Percentiles rank a stretch among this genome's conserved stretches.
Conservation (phyloP, 2,113 vertebrate genomes). For the Indri indri region DNA sequence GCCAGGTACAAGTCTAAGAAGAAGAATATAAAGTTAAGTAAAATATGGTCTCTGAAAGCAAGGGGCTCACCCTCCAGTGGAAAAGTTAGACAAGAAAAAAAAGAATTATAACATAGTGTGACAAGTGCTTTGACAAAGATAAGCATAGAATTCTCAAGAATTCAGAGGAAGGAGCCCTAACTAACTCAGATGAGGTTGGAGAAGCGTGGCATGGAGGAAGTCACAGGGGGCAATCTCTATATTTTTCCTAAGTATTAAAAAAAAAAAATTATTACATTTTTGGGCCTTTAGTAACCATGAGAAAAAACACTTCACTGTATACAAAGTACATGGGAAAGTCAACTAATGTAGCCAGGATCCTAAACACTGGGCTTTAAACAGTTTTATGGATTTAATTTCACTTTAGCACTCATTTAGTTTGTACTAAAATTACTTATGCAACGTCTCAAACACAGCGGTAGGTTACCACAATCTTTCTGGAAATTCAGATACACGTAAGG, state of each 20-base stretch:
- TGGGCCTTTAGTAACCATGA: background rate
- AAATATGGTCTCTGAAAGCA: constrained; percentile 5
- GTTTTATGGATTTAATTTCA: constrained; percentile 18
- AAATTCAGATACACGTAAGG: background rate
- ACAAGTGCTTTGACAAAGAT: background rate
- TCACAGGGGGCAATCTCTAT: background rate
- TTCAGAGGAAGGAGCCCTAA: background rate
- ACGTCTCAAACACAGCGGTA: background rate
- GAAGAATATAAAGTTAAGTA: background rate
- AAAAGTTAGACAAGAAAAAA: background rate
- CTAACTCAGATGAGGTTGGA: background rate
- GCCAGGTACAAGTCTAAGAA: background rate
- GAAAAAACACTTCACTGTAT: background rate
- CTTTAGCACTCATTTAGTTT: background rate
- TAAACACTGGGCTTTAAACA: background rate
- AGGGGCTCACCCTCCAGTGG: background rate
- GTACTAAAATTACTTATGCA: background rate
- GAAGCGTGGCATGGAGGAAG: background rate
- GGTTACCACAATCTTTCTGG: background rate
- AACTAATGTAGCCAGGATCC: background rate
- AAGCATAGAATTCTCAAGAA: background rate
- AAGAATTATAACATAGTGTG: background rate
- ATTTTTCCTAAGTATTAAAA: background rate
- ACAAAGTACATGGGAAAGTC: background rate
- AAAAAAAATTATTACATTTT: background rate